phyloP scores from a whole-genome alignment of 2,888 invertebrate species.

The Lithophane socia region DNA sequence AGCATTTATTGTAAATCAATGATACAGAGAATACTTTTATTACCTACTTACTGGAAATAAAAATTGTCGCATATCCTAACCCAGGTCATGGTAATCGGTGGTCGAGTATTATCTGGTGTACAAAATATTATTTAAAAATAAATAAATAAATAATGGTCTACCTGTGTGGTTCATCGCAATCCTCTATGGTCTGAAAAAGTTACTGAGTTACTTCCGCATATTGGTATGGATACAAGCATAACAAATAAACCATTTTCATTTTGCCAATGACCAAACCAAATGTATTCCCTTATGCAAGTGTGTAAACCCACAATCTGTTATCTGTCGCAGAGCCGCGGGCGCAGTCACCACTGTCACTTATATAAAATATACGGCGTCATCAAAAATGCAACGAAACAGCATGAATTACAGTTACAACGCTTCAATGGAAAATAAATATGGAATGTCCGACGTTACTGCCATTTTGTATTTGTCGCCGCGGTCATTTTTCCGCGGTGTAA shows the following conservation, averaged over 20 bases:
- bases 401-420: slow-evolving; percentile 72
- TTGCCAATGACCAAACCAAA: slow-evolving; percentile 18
- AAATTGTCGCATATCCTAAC: not conserved
- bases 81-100: not conserved
- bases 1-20: too few species aligned
- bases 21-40: too few species aligned
- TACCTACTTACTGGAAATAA: not conserved
- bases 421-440: slow-evolving; percentile 74
- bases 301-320: slow-evolving; percentile 67
- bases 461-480: slow-evolving; percentile 51
- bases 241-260: slow-evolving; percentile 17
- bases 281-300: slow-evolving; percentile 33
- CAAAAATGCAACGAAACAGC: slow-evolving; percentile 79
- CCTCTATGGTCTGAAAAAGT: not conserved
- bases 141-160: too few species aligned
- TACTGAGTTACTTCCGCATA: too few species aligned
- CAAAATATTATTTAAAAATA: too few species aligned
- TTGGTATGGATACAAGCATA: not conserved
- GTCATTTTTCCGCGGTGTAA: slow-evolving; percentile 30
- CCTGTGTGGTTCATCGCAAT: too few species aligned
- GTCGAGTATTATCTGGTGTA: too few species aligned
- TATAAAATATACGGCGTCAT: slow-evolving; percentile 78
- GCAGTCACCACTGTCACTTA: slow-evolving; percentile 72
- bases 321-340: slow-evolving; percentile 67
- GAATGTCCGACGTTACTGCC: slow-evolving; percentile 52